Base-by-base conservation (phyloP, 2,113 vertebrate genomes). In the Zeus faber region DNA sequence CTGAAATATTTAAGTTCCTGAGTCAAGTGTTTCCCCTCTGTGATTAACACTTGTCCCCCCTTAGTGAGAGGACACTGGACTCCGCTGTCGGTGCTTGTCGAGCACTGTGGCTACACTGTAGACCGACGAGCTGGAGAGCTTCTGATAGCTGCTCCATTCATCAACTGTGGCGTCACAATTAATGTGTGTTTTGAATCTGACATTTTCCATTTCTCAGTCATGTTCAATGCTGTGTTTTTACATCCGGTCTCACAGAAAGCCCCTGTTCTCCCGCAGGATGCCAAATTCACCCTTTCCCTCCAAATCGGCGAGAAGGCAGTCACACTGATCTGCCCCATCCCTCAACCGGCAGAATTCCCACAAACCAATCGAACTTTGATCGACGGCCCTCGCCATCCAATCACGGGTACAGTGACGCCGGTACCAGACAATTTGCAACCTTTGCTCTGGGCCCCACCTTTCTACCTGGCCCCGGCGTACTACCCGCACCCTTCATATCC, bases 31-130 rank as follows among this genome's bases (percentile, higher is more conserved):
- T n/a, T n/a, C n/a, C n/a, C n/a, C n/a, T n/a, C 8, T 18, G 4
- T 31, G 11, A 8, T 0, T 41, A 13, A n/a, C 18, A 9, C 3
- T 13, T 47, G 47, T 21, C 7, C 16, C n/a, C 43, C 43, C 44
- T 0, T 47, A 87, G 85, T 87, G 31, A 55, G 72, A 60, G 79
- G 76, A 33, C 54, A 80, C 6, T 87, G 82, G 85, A 73, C 24
- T 0, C 68, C 72, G 35, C 1, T 85, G 35, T 18, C 7, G 18
- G 2, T 8, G n/a, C 13, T 82, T 18, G 62, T 54, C 1, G 54
- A 78, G 53, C 65, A 45, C 24, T 87, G 85, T 40, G 81, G 73
- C 5, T 85, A 73, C 71, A 75, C 50, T 21, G 0, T 81, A 39
- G 22, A 75, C 14, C 61, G 22, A 31, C 43, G 1, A 13, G 70